Evolutionary conservation across 2,113 vertebrate genomes (phyloP).

Genomic region (Nerophis ophidion): DNA sequence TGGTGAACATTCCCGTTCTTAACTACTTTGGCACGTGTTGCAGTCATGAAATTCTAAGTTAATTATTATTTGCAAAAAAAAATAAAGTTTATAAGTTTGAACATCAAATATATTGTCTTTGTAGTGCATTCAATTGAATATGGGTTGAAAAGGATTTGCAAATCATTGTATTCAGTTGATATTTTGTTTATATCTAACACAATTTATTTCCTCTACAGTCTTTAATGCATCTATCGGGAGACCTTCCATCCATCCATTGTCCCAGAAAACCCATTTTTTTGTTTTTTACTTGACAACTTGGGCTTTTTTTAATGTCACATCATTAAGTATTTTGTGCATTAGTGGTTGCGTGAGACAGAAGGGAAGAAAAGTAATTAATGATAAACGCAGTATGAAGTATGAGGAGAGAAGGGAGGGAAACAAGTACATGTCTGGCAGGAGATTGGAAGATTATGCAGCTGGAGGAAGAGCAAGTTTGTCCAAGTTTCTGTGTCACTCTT

Average conservation of each 20-base stretch:
- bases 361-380: constrained; percentile 40
- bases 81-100: no score
- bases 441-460: constrained; percentile 65
- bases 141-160: no score
- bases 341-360: constrained; percentile 42
- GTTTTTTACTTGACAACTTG: constrained; percentile 42
- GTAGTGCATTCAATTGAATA: no score
- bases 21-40: no score
- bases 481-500: constrained; percentile 48
- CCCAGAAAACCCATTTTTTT: constrained; percentile 15
- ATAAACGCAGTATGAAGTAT: constrained; percentile 45
- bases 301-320: constrained; percentile 28
- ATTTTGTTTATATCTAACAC: no score
- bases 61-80: no score
- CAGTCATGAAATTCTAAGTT: no score
- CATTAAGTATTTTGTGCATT: constrained; percentile 34
- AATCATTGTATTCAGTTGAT: no score
- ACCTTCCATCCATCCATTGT: no score
- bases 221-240: constrained; percentile 26
- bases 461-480: constrained; percentile 48
- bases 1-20: no score
- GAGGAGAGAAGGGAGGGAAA: constrained; percentile 49
- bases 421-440: constrained; percentile 51
- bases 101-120: no score
- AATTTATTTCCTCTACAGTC: no score